Percentiles rank a stretch among this genome's conserved stretches.
Conservation (phyloP, 1,140 invertebrate species). For the Zaprionus africanus region DNA sequence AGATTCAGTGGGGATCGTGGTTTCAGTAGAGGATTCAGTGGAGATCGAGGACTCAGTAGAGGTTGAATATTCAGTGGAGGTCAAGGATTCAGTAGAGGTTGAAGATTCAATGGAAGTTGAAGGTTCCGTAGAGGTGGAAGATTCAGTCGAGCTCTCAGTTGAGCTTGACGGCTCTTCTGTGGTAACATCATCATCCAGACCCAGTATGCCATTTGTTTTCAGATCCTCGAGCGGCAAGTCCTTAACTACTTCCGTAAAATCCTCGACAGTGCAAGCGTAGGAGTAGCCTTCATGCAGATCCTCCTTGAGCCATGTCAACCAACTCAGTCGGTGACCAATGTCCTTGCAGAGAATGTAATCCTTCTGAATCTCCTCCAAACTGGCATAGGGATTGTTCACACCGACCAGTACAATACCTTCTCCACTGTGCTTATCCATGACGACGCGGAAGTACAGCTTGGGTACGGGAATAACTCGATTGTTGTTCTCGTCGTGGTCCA, state of each 20-base stretch:
- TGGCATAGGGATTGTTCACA: conserved; percentile 86
- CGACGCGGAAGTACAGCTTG: conserved; percentile 86
- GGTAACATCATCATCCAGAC: conserved; percentile 58
- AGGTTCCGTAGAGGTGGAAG: background rate
- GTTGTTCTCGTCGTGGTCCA: conserved; percentile 84
- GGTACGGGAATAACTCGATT: conserved; percentile 85
- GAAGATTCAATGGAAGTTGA: background rate
- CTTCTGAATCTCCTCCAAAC: conserved; percentile 66
- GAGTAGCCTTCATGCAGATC: conserved; percentile 86
- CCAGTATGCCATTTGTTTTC: conserved; percentile 71
- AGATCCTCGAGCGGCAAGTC: conserved; percentile 78
- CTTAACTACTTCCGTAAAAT: conserved; percentile 86
- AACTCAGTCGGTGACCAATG: conserved; percentile 85
- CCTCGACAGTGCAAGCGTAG: conserved; percentile 88
- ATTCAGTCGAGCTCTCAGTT: background rate
- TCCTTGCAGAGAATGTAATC: conserved; percentile 86
- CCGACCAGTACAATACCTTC: conserved; percentile 86
- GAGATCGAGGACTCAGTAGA: no score
- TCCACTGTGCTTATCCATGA: conserved; percentile 85
- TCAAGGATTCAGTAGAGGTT: background rate
- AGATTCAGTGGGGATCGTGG: conserved; percentile 4
- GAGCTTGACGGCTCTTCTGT: conserved; percentile 15
- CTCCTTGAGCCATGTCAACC: conserved; percentile 85
- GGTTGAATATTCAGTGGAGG: no score
- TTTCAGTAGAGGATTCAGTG: background rate